These are phyloP conservation scores for Drosophila biarmipes DNA, from an alignment of 1,140 invertebrate species.

Conservation along the genomic window DNA sequence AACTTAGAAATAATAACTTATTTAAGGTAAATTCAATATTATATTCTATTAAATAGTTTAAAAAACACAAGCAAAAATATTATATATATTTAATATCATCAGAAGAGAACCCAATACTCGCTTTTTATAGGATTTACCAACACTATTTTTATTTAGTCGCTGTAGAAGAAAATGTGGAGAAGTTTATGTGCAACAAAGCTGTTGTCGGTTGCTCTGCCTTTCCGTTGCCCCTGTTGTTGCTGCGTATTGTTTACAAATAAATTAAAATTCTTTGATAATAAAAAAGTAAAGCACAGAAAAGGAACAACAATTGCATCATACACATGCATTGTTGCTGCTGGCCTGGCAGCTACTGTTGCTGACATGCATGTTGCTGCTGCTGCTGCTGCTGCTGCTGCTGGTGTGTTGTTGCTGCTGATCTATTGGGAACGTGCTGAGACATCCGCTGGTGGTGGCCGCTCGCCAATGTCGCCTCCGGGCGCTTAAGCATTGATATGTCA, in stretches of 20 bases:
- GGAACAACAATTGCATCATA: constrained; percentile 56
- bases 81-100: neutral
- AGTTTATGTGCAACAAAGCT: constrained; percentile 16
- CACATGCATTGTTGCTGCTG: constrained; percentile 17
- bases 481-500: constrained; percentile 82
- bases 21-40: too few species aligned
- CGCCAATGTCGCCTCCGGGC: constrained; percentile 70
- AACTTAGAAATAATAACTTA: neutral
- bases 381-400: constrained; percentile 29
- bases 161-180: neutral
- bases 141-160: neutral
- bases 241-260: constrained; percentile 75
- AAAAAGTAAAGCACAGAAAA: constrained; percentile 47
- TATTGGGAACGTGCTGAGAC: constrained; percentile 80
- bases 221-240: constrained; percentile 7
- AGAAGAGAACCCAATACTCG: neutral
- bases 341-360: constrained; percentile 13
- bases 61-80: neutral
- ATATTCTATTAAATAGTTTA: neutral
- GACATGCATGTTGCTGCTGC: constrained; percentile 32
- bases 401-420: constrained; percentile 62
- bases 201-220: constrained; percentile 8
- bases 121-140: neutral
- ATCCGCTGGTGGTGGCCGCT: constrained; percentile 55
- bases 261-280: constrained; percentile 81